phyloP scores from a whole-genome alignment of 2,888 invertebrate species.

The Pseudanteris insignis region DNA sequence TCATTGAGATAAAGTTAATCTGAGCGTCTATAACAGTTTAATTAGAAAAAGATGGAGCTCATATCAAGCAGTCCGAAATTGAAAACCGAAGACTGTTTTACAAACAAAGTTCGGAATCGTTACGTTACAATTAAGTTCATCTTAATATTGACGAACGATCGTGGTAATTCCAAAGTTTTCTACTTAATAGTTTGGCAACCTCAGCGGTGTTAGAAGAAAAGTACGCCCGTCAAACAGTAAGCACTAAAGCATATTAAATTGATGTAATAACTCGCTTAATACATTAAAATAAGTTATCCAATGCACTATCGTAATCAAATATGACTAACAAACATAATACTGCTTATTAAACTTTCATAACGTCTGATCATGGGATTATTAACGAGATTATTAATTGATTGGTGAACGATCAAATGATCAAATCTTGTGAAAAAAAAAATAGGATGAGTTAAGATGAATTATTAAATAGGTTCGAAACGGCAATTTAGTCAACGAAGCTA shows the following conservation, averaged over 20 bases:
- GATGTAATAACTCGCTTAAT: conserved; percentile 2
- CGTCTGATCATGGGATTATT: too few relatives aligned
- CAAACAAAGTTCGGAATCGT: neutral
- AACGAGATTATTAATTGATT: too few relatives aligned
- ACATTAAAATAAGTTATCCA: conserved; percentile 2
- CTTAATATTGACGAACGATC: conserved; percentile 1
- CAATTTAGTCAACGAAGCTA: too few relatives aligned
- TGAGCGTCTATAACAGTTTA: neutral
- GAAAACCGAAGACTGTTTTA: neutral
- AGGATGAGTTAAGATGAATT: too few relatives aligned
- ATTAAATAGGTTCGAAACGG: too few relatives aligned
- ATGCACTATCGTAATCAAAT: too few relatives aligned
- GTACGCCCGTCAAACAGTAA: conserved; percentile 4
- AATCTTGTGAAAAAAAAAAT: too few relatives aligned
- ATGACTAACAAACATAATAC: too few relatives aligned
- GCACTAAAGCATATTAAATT: conserved; percentile 5
- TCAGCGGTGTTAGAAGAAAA: conserved; percentile 7
- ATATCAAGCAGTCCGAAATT: neutral
- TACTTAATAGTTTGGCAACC: conserved; percentile 16
- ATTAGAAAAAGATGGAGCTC: neutral
- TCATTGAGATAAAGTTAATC: conserved; percentile 4
- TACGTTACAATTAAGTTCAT: conserved; percentile 8
- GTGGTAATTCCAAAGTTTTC: conserved; percentile 12
- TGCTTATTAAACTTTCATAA: too few relatives aligned
- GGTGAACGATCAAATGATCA: too few relatives aligned